Evolutionary conservation across 2,113 vertebrate genomes (phyloP), one percentile per base, ranked within the genome.

Genomic region (Toxotes jaculatrix): DNA sequence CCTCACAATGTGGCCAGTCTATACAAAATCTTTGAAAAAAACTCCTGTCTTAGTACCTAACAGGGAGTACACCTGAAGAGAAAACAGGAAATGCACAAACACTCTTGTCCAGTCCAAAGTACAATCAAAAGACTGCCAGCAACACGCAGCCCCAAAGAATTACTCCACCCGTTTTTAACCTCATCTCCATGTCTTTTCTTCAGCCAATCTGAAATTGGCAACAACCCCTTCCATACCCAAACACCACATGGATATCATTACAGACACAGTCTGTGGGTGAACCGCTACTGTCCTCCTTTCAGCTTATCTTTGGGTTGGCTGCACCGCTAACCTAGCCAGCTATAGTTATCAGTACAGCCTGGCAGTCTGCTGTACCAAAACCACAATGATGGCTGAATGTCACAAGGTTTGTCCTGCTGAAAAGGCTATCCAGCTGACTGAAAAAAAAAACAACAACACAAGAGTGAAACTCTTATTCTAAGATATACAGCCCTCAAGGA

Each of bases 381-480:
- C 31, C 71, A 79, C 61, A 60, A n/a, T 45, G 23, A 40, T 59
- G 65, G 8, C 63, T 77, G 19, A 63, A 66, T 79, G 71, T 85
- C 83, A 87, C 83, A 74, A 84, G 74, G 60, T 69, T 59, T 49
- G 13, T 77, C 61, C 61, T 5, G 43, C 53, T 56, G 23, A 82
- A 82, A 71, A 69, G 59, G 7, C 17, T 31, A 32, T 61, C 55
- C 65, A 84, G 72, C 86, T 85, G 82, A 81, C 69, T 42, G 56
- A 66, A 31, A n/a, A 23, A 5, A 16, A 47, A 19, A 61, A 17
- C 40, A 64, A 57, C 27, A n/a, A 27, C 31, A 62, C 31, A 34
- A 53, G 38, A 38, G 23, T 10, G 7, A 77, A 78, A 71, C 5
- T 60, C 31, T 57, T 42, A 53, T 5, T 75, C 31, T 32, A 45